phyloP scores from a whole-genome alignment of 2,797 vertebrate genomes.

The Danio kyathit region DNA sequence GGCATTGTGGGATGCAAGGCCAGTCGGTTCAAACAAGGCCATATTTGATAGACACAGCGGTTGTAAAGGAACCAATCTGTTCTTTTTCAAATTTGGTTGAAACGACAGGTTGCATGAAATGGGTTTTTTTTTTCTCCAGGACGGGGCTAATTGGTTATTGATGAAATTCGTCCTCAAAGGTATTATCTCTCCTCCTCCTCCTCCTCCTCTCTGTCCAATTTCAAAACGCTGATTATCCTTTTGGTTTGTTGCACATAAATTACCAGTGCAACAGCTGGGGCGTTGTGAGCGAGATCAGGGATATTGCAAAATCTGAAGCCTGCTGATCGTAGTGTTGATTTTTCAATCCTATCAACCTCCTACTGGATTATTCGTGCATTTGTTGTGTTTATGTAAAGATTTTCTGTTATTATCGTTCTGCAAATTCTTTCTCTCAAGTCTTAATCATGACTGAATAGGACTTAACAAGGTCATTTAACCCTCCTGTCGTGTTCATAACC shows the following conservation, averaged over 20 bases:
- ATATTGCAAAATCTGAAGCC: conserved; percentile 8
- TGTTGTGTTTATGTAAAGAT: not conserved
- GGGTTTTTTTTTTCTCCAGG: conserved; percentile 35
- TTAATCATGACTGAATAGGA: not conserved
- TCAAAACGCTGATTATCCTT: conserved; percentile 57
- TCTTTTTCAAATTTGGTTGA: conserved; percentile 61
- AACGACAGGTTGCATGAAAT: conserved; percentile 68
- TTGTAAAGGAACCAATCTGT: conserved; percentile 59
- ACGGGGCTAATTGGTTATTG: conserved; percentile 66
- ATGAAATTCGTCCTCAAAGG: conserved; percentile 58
- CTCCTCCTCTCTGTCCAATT: conserved; percentile 52
- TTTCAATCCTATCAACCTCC: not conserved
- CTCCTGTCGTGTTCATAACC: too few relatives aligned
- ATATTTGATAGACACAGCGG: conserved; percentile 66
- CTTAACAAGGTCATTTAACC: not conserved
- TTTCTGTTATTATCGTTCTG: not conserved
- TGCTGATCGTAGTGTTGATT: not conserved
- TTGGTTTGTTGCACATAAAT: conserved; percentile 48
- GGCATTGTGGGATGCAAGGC: conserved; percentile 77
- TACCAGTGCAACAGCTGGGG: conserved; percentile 20
- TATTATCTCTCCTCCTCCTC: conserved; percentile 51
- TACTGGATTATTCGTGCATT: not conserved
- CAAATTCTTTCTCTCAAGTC: not conserved
- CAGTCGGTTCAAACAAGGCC: conserved; percentile 63
- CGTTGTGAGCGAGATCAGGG: not conserved